Conservation (phyloP, 2,797 vertebrate genomes). For the Megaceryle alcyon region DNA sequence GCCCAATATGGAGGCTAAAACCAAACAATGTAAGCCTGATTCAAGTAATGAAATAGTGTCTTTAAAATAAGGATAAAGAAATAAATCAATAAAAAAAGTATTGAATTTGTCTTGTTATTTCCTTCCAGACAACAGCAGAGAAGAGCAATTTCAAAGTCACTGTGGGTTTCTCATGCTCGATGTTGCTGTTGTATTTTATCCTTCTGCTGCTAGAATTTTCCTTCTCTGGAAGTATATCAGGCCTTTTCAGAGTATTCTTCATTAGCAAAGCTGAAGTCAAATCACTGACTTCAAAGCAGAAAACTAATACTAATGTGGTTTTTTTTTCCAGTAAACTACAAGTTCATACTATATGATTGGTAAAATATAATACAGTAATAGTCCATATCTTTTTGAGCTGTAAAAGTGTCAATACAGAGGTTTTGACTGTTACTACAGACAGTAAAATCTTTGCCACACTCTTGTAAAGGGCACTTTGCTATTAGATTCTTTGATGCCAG, state of each 20-base stretch:
- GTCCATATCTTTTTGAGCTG: background rate
- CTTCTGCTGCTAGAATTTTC: background rate
- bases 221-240: background rate
- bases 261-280: background rate
- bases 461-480: background rate
- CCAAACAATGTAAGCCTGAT: slow-evolving; percentile 31
- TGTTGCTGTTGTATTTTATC: background rate
- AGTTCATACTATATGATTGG: background rate
- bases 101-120: slow-evolving; percentile 3
- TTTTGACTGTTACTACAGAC: background rate
- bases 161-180: background rate
- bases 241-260: background rate
- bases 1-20: background rate
- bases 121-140: background rate
- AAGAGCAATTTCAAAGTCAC: background rate
- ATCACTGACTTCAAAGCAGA: background rate
- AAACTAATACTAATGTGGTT: background rate
- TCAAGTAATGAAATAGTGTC: slow-evolving; percentile 25
- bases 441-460: background rate
- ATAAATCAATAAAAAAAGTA: slow-evolving; percentile 35
- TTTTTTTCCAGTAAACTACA: background rate
- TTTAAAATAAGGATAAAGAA: background rate
- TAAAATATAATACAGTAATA: background rate
- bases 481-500: background rate
- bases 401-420: background rate